These are phyloP conservation scores for Podilymbus podiceps DNA, from an alignment of 2,113 vertebrate genomes.

Conservation along the genomic window DNA sequence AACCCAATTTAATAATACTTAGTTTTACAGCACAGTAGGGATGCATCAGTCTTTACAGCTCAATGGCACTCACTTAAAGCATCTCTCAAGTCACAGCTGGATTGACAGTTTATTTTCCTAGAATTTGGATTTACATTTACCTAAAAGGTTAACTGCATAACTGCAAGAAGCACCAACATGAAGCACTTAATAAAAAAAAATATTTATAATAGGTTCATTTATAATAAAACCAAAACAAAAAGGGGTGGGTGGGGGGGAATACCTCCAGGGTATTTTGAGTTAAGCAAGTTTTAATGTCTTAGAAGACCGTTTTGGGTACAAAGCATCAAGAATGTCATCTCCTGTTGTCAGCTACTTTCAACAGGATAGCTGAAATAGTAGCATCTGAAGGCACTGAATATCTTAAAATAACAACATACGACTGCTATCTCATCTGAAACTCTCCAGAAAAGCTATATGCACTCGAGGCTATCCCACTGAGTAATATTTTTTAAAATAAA, in stretches of 20 bases:
- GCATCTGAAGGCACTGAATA: neutral
- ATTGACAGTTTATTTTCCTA: conserved; percentile 14
- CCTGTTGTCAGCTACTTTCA: neutral
- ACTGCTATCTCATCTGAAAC: conserved; percentile 9
- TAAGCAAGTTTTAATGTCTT: neutral
- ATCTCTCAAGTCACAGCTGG: conserved; percentile 46
- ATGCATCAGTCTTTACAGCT: conserved; percentile 46
- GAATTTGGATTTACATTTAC: conserved; percentile 12
- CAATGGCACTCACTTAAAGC: conserved; percentile 42
- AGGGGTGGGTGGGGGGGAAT: neutral
- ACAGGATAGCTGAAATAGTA: neutral
- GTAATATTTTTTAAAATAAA: conserved; percentile 58
- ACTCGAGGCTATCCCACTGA: conserved; percentile 2
- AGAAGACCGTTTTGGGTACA: neutral
- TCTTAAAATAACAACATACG: neutral
- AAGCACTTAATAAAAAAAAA: neutral
- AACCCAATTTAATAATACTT: conserved; percentile 30
- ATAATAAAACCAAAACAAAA: neutral
- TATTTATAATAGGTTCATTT: neutral
- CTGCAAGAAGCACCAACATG: neutral
- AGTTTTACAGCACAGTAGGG: conserved; percentile 30
- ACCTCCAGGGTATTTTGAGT: neutral
- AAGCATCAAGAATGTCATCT: neutral
- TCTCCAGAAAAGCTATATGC: conserved; percentile 24
- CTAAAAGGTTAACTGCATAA: neutral